These are phyloP conservation scores for Heteromurus nitidus DNA, from an alignment of 2,888 invertebrate species.

Conservation along the genomic window DNA sequence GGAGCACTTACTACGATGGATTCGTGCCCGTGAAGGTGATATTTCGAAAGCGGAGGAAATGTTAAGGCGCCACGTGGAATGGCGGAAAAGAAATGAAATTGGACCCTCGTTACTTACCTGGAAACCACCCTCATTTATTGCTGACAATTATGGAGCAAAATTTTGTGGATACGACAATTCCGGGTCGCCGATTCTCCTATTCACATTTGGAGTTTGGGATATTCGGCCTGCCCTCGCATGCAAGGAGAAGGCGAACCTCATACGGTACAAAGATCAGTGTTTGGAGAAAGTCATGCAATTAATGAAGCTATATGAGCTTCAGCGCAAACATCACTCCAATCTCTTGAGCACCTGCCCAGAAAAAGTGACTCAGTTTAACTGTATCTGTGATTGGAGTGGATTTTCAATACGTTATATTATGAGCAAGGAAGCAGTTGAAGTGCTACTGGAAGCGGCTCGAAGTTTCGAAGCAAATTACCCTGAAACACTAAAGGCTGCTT, in stretches of 20 bases:
- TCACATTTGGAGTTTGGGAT: constrained; percentile 68
- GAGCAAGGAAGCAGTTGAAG: constrained; percentile 62
- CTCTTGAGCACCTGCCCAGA: neutral
- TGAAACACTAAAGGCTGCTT: constrained; percentile 59
- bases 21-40: constrained; percentile 63
- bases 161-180: constrained; percentile 62
- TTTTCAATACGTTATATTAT: constrained; percentile 65
- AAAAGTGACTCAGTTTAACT: constrained; percentile 66
- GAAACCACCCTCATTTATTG: constrained; percentile 47
- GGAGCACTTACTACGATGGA: constrained; percentile 59
- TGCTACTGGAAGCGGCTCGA: constrained; percentile 44
- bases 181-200: constrained; percentile 65
- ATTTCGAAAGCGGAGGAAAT: constrained; percentile 63
- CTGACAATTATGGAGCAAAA: constrained; percentile 43
- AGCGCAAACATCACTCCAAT: constrained; percentile 1
- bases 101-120: constrained; percentile 52
- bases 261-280: constrained; percentile 60
- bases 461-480: constrained; percentile 66
- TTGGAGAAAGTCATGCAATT: constrained; percentile 61
- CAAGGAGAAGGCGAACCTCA: constrained; percentile 56
- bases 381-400: constrained; percentile 63
- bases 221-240: constrained; percentile 48
- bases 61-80: constrained; percentile 48
- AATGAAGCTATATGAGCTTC: constrained; percentile 49
- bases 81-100: constrained; percentile 58